phyloP scores from a whole-genome alignment of 2,888 invertebrate species.

The Bellardia pandia region DNA sequence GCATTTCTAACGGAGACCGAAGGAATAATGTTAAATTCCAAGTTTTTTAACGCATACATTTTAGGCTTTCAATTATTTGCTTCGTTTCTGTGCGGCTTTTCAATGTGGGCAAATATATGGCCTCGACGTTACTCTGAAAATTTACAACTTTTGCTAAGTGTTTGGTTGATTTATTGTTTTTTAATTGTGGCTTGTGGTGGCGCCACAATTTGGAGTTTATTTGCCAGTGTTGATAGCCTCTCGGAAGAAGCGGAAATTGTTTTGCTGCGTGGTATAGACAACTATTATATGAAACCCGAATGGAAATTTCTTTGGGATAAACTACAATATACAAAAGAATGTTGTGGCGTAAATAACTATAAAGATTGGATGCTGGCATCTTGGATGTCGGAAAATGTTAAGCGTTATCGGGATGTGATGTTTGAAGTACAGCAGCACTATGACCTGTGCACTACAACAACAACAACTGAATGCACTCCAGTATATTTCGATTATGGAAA shows the following conservation, averaged over 20 bases:
- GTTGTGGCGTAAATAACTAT: slow-evolving; percentile 82
- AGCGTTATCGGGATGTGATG: background rate
- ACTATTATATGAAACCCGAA: slow-evolving; percentile 81
- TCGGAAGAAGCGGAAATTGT: slow-evolving; percentile 77
- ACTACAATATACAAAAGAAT: slow-evolving; percentile 80
- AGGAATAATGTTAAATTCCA: slow-evolving; percentile 75
- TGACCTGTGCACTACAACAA: slow-evolving; percentile 3
- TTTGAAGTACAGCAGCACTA: background rate
- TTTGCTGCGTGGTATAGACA: slow-evolving; percentile 80
- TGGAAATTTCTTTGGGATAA: slow-evolving; percentile 83
- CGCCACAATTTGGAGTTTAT: slow-evolving; percentile 77
- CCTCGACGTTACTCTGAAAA: slow-evolving; percentile 78
- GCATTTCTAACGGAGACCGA: slow-evolving; percentile 77
- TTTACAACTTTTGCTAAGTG: slow-evolving; percentile 75
- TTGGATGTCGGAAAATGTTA: slow-evolving; percentile 77
- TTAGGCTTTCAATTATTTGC: slow-evolving; percentile 77
- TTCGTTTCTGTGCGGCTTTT: slow-evolving; percentile 77
- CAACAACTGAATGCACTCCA: slow-evolving; percentile 20
- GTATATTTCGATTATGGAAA: background rate
- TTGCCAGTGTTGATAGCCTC: slow-evolving; percentile 75
- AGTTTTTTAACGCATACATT: slow-evolving; percentile 78
- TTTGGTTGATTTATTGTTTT: slow-evolving; percentile 80
- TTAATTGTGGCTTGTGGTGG: slow-evolving; percentile 78
- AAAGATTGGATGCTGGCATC: slow-evolving; percentile 82
- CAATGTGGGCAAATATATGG: slow-evolving; percentile 80